phyloP scores from a whole-genome alignment of 2,113 vertebrate species.

The Dermatemys mawii region DNA sequence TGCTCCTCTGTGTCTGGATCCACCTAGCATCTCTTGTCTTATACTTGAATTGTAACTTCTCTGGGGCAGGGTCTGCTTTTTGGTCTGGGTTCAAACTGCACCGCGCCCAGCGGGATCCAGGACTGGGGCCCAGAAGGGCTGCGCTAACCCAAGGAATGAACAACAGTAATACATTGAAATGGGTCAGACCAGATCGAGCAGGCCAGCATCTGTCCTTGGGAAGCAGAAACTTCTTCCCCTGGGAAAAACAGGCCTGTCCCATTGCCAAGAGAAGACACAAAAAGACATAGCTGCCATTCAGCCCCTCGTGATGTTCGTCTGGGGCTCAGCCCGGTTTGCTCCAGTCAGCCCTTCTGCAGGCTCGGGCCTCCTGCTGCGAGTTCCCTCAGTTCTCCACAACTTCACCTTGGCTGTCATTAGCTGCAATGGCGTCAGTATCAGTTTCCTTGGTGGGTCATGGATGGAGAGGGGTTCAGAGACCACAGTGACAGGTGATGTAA shows the following conservation, averaged over 20 bases:
- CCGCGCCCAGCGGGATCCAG: neutral
- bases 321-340: neutral
- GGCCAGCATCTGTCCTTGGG: no score
- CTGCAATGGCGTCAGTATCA: rapidly evolving
- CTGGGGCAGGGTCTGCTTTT: neutral
- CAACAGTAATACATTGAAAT: neutral
- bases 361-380: neutral
- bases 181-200: neutral
- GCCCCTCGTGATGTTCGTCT: rapidly evolving
- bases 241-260: neutral
- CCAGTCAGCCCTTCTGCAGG: rapidly evolving
- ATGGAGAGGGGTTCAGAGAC: neutral
- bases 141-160: no score
- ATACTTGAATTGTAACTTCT: neutral
- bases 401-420: neutral
- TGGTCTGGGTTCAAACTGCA: neutral
- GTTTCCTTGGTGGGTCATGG: neutral
- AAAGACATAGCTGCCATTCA: neutral
- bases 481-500: neutral
- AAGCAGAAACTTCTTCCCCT: neutral
- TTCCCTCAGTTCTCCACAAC: rapidly evolving
- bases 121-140: no score
- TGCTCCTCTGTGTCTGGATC: neutral
- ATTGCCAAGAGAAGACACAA: neutral
- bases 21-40: neutral